Conservation (phyloP, 2,797 vertebrate species). For the Picus viridis region DNA sequence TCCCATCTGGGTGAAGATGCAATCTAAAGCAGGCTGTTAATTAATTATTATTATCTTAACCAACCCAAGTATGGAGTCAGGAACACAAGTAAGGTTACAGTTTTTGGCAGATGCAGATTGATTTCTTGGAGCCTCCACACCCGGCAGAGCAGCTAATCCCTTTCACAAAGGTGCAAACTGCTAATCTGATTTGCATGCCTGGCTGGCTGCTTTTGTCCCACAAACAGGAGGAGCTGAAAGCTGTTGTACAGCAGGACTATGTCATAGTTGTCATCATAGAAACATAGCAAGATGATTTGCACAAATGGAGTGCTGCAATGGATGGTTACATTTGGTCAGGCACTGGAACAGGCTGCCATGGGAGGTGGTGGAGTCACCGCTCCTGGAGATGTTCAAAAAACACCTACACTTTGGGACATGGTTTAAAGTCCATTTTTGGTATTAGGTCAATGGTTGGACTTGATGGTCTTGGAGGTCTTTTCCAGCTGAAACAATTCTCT, state of each 20-base stretch:
- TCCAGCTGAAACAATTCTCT: neutral
- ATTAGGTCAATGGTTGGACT: neutral
- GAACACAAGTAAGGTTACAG: constrained; percentile 53
- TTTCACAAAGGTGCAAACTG: constrained; percentile 70
- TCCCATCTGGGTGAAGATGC: constrained; percentile 49
- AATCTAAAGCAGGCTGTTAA: constrained; percentile 67
- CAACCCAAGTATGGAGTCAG: constrained; percentile 36
- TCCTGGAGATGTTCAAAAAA: neutral
- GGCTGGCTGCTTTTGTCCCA: constrained; percentile 49
- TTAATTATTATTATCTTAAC: constrained; percentile 71
- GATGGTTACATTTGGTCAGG: neutral
- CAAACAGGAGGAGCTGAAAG: neutral
- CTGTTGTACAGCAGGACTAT: neutral
- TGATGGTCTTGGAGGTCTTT: neutral
- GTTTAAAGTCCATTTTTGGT: neutral
- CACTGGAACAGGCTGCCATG: neutral
- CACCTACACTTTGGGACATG: too few species aligned
- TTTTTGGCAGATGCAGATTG: constrained; percentile 57
- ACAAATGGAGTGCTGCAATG: neutral
- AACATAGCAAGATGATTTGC: neutral
- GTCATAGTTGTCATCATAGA: neutral
- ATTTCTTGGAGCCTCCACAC: constrained; percentile 61
- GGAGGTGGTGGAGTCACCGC: neutral
- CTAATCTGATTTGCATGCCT: constrained; percentile 74
- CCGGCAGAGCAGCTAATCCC: constrained; percentile 59